Base-by-base conservation (phyloP, 1,140 invertebrate genomes). In the Drosophila fuyamai region DNA sequence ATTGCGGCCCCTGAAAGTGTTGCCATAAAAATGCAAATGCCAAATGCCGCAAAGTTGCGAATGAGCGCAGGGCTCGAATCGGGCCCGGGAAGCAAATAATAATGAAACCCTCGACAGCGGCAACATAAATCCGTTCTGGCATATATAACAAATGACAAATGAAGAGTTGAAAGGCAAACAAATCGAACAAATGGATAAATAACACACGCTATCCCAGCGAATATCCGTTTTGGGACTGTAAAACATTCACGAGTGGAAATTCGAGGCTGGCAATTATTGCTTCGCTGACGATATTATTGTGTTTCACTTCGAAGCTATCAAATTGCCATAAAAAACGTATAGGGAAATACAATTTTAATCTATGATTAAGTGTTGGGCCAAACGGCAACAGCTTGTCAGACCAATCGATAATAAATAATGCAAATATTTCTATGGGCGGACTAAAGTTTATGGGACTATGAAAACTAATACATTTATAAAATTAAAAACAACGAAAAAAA, bases 11-110 rank as follows among this genome's bases (percentile, higher is more conserved):
- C 66, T 67, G 66, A 65, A 72, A 71, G 66, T 79, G 76, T 79
- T 77, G 62, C 59, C 83, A 86, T 79, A 78, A 86, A 86, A 88
- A 83, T 88, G 83, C 76, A 85, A 81, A 85, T 82, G 79, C 73
- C 61, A 67, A 81, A 59, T 79, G 79, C 72, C 62, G 74, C 70
- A 71, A 72, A 57, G 72, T 76, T 58, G 48, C 54, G 54, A 67
- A 67, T 41, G 58, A 65, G 47, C 13, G 29, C 48, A 47, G 51
- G 74, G 18, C 18, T 18, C 18, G 18, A 79, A 68, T 53, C 27
- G 47, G 8, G 8, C 57, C 71, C 60, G 77, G 50, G 44, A 53
- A 71, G 66, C 71, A 75, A 58, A 60, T 63, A 66, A 74, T 56
- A 46, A 44, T 43, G 56, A 32, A 48, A 63, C 55, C 53, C 38